Percentiles rank a stretch among this genome's conserved stretches.
These are phyloP conservation scores for Athene cunicularia DNA, from an alignment of 2,113 vertebrate species.

Conservation along the genomic window DNA sequence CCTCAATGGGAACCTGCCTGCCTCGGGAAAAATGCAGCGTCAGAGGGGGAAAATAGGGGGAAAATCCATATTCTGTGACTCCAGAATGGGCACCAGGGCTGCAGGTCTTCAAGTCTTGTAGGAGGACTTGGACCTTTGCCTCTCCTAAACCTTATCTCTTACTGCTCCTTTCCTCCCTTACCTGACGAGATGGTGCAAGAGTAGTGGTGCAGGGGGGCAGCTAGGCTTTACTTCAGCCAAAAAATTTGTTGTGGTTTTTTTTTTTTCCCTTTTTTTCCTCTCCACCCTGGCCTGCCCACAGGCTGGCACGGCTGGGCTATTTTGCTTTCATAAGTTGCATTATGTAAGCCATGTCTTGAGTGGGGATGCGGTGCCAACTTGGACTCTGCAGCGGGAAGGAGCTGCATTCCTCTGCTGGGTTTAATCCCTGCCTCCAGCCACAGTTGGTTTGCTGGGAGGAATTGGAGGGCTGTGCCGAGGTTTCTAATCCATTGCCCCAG, in stretches of 20 bases:
- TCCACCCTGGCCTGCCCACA: neutral
- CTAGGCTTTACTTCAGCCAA: neutral
- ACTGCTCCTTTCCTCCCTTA: neutral
- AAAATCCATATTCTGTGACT: neutral
- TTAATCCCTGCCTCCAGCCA: conserved; percentile 63
- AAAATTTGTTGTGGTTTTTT: neutral
- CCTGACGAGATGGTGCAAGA: neutral
- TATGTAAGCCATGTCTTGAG: conserved; percentile 66
- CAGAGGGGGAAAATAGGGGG: neutral
- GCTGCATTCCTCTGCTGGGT: conserved; percentile 36
- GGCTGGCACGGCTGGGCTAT: conserved; percentile 3
- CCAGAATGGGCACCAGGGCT: neutral
- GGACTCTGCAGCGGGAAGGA: conserved; percentile 38
- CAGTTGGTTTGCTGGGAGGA: conserved; percentile 14
- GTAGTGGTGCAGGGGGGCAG: neutral
- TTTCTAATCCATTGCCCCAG: conserved; percentile 28
- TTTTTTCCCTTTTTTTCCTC: neutral
- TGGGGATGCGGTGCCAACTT: conserved; percentile 38
- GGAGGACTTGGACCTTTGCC: neutral
- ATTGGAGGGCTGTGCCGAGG: neutral
- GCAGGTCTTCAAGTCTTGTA: neutral
- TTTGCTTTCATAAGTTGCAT: conserved; percentile 67
- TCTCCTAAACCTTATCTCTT: neutral
- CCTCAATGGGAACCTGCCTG: neutral
- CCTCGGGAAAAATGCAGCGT: neutral